Evolutionary conservation across 2,113 vertebrate genomes (phyloP).

Genomic region (Semnornis frantzii): DNA sequence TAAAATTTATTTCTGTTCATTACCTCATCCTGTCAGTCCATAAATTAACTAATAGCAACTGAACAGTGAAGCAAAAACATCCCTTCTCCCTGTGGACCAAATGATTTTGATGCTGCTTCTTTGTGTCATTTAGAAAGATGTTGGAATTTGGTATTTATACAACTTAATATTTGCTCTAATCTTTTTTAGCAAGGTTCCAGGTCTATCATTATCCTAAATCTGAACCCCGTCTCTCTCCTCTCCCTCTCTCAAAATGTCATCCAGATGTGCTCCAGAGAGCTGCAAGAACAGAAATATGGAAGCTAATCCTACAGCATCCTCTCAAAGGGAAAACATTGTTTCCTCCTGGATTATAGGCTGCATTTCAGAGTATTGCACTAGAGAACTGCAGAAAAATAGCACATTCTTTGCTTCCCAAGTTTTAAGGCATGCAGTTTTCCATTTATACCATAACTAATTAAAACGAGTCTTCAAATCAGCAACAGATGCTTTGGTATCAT

Average conservation of each 20-base stretch:
- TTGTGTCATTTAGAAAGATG: not conserved
- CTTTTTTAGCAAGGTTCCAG: not conserved
- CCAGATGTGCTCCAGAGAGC: slow-evolving; percentile 53
- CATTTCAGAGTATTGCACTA: slow-evolving; percentile 18
- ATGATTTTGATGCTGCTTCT: not conserved
- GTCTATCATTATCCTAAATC: slow-evolving; percentile 24
- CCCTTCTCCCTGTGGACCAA: not conserved
- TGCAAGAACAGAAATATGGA: slow-evolving; percentile 23
- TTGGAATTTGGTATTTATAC: not conserved
- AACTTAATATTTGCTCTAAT: not conserved
- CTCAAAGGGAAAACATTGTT: slow-evolving; percentile 36
- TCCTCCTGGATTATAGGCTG: slow-evolving; percentile 9
- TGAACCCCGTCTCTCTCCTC: not conserved
- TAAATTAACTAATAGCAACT: not conserved
- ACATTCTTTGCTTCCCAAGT: slow-evolving; percentile 39
- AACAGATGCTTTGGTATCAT: slow-evolving; percentile 55
- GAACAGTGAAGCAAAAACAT: not conserved
- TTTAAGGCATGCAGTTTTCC: slow-evolving; percentile 45
- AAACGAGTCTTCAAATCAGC: slow-evolving; percentile 63
- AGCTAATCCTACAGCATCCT: slow-evolving; percentile 37
- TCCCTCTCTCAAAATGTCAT: slow-evolving; percentile 37
- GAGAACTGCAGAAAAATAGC: slow-evolving; percentile 43
- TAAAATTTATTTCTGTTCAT: not conserved
- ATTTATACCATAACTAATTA: slow-evolving; percentile 70
- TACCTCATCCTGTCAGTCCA: not conserved